Percentiles rank a stretch among this genome's conserved stretches.
These are phyloP conservation scores for Cydia fagiglandana DNA, from an alignment of 1,140 invertebrate genomes.

Conservation along the genomic window DNA sequence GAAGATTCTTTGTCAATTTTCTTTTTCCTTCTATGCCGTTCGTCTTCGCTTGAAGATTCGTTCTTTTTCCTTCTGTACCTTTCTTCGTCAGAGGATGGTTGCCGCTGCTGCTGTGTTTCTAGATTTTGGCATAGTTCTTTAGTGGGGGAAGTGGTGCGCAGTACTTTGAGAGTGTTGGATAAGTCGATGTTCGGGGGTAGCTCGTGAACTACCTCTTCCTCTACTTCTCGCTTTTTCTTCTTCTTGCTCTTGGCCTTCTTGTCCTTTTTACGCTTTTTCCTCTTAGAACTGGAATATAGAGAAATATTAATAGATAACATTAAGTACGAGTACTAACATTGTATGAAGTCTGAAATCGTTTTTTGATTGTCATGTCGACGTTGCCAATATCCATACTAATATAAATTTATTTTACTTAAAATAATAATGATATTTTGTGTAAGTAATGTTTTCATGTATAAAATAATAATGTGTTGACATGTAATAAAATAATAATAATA, in stretches of 20 bases:
- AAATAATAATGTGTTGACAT: no score
- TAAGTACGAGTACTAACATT: no score
- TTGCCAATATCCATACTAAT: no score
- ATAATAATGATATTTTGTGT: no score
- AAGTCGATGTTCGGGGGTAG: slow-evolving; percentile 59
- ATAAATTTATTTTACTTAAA: no score
- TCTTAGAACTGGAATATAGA: slow-evolving; percentile 48
- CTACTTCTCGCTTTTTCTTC: slow-evolving; percentile 47
- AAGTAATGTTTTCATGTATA: no score
- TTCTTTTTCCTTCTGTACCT: neutral
- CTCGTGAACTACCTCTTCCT: slow-evolving; percentile 41
- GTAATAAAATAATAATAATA: no score
- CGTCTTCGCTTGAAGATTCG: neutral
- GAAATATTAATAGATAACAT: no score
- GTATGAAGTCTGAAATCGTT: no score
- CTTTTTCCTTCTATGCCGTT: slow-evolving; percentile 38
- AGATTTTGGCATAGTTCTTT: slow-evolving; percentile 42
- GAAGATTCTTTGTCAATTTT: slow-evolving; percentile 32
- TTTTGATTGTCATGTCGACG: no score
- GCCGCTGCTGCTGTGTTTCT: neutral
- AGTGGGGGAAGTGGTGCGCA: slow-evolving; percentile 59
- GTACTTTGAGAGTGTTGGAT: slow-evolving; percentile 61
- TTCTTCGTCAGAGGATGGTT: neutral
- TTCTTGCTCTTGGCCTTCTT: slow-evolving; percentile 60
- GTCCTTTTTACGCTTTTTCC: slow-evolving; percentile 64